Conservation (phyloP, 2,113 vertebrate species). For the Sorex fumeus region DNA sequence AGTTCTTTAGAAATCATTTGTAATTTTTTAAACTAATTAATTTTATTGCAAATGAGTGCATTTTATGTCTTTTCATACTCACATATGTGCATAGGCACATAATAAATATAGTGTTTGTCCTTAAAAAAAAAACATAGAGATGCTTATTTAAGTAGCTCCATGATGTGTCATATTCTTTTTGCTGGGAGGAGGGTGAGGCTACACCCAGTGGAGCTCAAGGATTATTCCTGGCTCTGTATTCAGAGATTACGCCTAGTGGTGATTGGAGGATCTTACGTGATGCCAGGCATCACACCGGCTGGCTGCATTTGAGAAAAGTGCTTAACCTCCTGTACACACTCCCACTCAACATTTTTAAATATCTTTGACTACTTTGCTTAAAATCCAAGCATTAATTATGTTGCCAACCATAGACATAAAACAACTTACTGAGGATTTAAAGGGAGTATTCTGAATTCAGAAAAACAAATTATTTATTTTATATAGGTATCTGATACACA, state of each 20-base stretch:
- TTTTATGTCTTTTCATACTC: neutral
- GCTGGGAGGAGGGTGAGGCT: too few species aligned
- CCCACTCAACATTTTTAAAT: neutral
- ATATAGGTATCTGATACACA: neutral
- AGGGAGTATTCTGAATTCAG: neutral
- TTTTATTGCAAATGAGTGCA: neutral
- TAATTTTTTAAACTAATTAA: neutral
- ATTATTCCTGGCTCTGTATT: too few species aligned
- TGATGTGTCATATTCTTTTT: too few species aligned
- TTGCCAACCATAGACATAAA: neutral
- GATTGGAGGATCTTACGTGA: too few species aligned
- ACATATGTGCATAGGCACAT: neutral
- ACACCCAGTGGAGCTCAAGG: neutral
- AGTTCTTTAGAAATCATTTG: neutral
- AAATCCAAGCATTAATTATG: slow-evolving; percentile 18
- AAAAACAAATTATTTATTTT: neutral
- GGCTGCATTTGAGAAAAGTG: too few species aligned
- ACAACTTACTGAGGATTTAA: neutral
- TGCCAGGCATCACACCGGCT: too few species aligned
- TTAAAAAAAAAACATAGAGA: neutral
- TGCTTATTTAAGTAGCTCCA: slow-evolving; percentile 1
- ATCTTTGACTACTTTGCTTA: neutral
- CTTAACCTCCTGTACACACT: too few species aligned
- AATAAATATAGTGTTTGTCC: neutral
- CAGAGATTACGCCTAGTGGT: too few species aligned